Evolutionary conservation across 2,888 invertebrate genomes (phyloP), one percentile per base, ranked within the genome.

Genomic region (Halictus quadricinctus): DNA sequence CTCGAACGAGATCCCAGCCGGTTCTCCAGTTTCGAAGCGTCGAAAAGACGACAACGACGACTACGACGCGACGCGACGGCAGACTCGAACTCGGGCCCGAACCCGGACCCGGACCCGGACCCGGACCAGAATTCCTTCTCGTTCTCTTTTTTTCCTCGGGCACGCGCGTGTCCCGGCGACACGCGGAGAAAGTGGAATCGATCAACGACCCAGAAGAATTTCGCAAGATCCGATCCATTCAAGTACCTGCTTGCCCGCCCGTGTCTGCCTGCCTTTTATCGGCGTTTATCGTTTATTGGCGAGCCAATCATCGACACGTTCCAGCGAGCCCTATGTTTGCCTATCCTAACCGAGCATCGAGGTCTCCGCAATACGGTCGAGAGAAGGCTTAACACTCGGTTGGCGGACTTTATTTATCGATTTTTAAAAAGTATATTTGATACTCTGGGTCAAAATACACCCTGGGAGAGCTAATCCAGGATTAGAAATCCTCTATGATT

Each of bases 1-100:
- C 80, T 81, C 83, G 72, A 83, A 83, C 72, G 72, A 58, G 46
- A 72, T 50, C 66, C 66, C 25, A n/a, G 13, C 72, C 36, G 69
- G 69, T 69, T 54, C n/a, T 69, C 69, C 69, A 69, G 69, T 69
- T 69, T 69, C 69, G 69, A 41, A n/a, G 41, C 69, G 10, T 41
- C 69, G 69, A 41, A 69, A 41, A 69, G 18, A 41, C 69, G 41
- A 43, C 69, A 10, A 54, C 54, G n/a, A 54, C 54, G 43, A 43
- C 43, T 8, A 43, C 8, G 43, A 43, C 36, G 18, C 36, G 18
- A 50, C 64, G 25, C 60, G 60, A 4, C 25, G 25, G 1, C 8
- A 21, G 21, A 54, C 10, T 54, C 54, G 54, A 8, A 21, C 50
- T 54, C 54, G 8, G 25, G 1, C 60, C 10, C 12, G 8, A n/a